These are phyloP conservation scores for Lynx canadensis DNA, from an alignment of 2,113 vertebrate genomes.

Conservation along the genomic window DNA sequence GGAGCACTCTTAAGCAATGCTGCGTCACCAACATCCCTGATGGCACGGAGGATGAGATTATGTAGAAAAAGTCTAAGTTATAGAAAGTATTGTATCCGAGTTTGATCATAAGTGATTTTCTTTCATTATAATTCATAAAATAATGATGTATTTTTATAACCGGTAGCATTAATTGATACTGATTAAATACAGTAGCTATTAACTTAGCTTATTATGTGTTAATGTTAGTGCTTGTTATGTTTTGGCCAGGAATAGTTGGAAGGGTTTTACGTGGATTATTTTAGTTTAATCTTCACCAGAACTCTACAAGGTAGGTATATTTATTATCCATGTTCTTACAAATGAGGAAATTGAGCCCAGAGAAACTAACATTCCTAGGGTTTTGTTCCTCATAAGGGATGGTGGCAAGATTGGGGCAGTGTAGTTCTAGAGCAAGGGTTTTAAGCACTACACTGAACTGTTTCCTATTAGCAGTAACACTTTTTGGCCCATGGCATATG, in stretches of 20 bases:
- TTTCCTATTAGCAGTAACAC: background rate
- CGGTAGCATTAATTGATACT: background rate
- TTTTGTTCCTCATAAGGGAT: background rate
- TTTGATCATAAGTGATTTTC: slow-evolving; percentile 27
- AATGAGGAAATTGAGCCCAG: background rate
- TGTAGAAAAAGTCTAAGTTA: background rate
- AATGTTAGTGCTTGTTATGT: background rate
- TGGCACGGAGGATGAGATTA: background rate
- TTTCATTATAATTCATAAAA: slow-evolving; percentile 37
- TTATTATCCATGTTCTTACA: background rate
- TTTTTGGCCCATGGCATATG: background rate
- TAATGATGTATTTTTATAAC: background rate
- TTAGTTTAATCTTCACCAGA: background rate
- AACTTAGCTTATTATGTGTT: background rate
- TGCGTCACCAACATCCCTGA: background rate
- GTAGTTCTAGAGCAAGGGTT: background rate
- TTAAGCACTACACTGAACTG: background rate
- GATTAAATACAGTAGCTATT: background rate
- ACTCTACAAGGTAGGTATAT: background rate
- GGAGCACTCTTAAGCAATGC: background rate
- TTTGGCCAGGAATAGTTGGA: background rate
- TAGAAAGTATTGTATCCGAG: background rate
- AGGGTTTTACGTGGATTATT: background rate
- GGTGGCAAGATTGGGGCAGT: background rate
- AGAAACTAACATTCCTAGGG: background rate